A percentile compares a stretch with the other conserved stretches of the same genome.
phyloP scores from a whole-genome alignment of 2,797 vertebrate species.

The Stomatorhinus walkeri region DNA sequence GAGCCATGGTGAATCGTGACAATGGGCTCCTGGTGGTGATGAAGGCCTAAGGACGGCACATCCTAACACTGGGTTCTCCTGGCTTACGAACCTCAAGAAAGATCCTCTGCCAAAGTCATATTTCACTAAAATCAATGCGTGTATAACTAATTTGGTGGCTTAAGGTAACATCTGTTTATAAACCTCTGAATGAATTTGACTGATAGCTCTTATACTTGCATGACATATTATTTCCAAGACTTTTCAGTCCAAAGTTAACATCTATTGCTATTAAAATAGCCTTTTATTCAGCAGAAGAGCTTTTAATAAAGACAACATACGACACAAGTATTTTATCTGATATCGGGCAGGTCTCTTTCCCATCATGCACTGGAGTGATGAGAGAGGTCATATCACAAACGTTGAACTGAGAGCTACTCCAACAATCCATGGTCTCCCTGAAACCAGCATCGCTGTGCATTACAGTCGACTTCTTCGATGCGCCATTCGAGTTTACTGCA shows the following conservation, averaged over 20 bases:
- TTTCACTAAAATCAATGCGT: background rate
- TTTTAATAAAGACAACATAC: background rate
- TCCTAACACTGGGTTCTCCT: background rate
- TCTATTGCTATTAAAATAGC: background rate
- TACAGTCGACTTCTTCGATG: background rate
- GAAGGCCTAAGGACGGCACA: background rate
- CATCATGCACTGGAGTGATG: conserved; percentile 2
- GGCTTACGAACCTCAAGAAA: background rate
- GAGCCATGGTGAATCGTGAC: background rate
- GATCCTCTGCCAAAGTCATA: background rate
- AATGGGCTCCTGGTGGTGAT: background rate
- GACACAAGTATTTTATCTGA: background rate
- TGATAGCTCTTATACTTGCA: background rate
- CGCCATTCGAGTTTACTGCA: background rate
- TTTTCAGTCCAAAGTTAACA: background rate
- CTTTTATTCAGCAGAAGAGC: background rate
- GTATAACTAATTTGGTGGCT: background rate
- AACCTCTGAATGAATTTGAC: background rate
- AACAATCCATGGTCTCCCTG: background rate
- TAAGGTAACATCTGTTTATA: background rate
- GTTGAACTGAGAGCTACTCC: background rate
- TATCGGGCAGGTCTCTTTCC: background rate
- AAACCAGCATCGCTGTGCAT: background rate
- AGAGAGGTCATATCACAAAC: background rate
- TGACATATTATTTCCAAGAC: background rate